Base-by-base conservation (phyloP, 2,797 vertebrate genomes). In the Manis crassicaudata region DNA sequence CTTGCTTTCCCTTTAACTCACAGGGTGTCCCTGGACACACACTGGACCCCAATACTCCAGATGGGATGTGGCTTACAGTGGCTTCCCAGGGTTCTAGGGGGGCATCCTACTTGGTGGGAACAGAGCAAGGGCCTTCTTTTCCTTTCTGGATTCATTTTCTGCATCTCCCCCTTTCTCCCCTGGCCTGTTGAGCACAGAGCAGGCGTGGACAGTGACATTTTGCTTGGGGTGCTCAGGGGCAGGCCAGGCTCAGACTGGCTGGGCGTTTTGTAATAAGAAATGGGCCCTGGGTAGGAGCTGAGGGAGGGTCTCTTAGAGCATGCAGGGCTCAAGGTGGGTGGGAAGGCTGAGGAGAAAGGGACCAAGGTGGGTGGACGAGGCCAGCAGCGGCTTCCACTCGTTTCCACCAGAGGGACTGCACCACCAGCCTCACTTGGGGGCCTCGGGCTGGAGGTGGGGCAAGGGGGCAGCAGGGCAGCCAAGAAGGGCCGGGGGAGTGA, bases 21-120 rank as follows among this genome's bases (percentile, higher is more conserved):
- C 43, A 21, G 11, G 43, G 21, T 46, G 60, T 90, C 32, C 12
- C 13, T 63, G 75, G 65, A n/a, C 27, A 52, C 6, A 14, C 23
- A 27, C 18, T 60, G 18, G 18, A 40, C 21, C 6, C 65, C 6
- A 23, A n/a, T 72, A 62, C 27, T 76, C 75, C 73, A 86, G 25
- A 56, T 6, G 7, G 56, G 27, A 75, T 60, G 60, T 46, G 43
- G 27, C 46, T 13, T 50, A 60, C 35, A n/a, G 43, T 40, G 29
- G 79, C 67, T 76, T 79, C 32, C 20, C 52, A 92, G 56, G 35
- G 88, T 96, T 95, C 85, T 68, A 32, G 92, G 85, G 92, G 25
- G n/a, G 18, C 37, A 23, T 77, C 27, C 25, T 35, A 16, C 67
- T 46, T 58, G 13, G 29, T 27, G 21, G 35, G 35, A 82, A 58